Percentiles rank a stretch among this genome's conserved stretches.
phyloP scores from a whole-genome alignment of 2,888 invertebrate genomes.

The Lithophane leautieri region DNA sequence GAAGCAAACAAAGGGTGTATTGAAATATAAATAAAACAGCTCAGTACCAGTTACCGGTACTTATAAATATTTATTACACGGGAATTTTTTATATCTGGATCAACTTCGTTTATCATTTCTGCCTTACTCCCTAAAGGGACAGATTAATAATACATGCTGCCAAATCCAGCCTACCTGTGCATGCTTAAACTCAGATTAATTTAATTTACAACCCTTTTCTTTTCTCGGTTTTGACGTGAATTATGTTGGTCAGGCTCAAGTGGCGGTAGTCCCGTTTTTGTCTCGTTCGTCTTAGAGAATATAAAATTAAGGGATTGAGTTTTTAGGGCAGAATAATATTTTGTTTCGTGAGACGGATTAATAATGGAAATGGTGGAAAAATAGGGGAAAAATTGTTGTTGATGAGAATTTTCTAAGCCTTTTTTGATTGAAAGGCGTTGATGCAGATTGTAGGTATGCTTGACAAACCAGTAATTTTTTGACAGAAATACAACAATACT shows the following conservation, averaged over 20 bases:
- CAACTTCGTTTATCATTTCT: conserved; percentile 57
- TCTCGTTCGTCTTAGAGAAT: conserved; percentile 24
- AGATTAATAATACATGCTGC: conserved; percentile 50
- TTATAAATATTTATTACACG: conserved; percentile 73
- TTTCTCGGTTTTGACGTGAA: conserved; percentile 18
- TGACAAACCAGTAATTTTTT: background rate
- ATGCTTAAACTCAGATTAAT: conserved; percentile 55
- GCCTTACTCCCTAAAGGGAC: conserved; percentile 30
- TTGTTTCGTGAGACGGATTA: conserved; percentile 19
- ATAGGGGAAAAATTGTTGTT: background rate
- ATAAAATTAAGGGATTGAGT: conserved; percentile 26
- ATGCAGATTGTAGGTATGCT: background rate
- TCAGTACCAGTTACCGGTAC: conserved; percentile 17
- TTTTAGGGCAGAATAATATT: conserved; percentile 22
- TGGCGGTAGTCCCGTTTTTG: background rate
- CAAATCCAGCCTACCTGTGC: conserved; percentile 47
- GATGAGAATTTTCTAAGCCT: background rate
- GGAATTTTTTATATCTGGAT: conserved; percentile 67
- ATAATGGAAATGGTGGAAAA: conserved; percentile 20
- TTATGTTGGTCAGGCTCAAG: conserved; percentile 29
- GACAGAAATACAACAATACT: background rate
- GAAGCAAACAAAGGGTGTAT: conserved; percentile 48
- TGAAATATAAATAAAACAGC: conserved; percentile 49
- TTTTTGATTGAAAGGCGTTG: background rate
- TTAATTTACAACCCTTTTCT: conserved; percentile 38